These are phyloP conservation scores for Allacma fusca DNA, from an alignment of 2,888 invertebrate species.

Conservation along the genomic window DNA sequence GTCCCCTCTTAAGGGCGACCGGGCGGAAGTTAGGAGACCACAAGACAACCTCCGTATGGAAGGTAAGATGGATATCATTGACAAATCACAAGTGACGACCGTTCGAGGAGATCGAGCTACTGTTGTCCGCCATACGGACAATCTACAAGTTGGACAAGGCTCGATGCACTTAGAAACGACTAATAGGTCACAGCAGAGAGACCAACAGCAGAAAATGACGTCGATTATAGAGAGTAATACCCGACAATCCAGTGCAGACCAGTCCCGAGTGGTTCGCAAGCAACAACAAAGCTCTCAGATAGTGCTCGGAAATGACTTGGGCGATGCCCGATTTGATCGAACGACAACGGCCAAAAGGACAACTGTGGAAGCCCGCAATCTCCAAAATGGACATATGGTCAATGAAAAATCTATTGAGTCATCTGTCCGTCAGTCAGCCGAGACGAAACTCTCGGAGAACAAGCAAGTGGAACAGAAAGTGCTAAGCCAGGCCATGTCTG, in stretches of 20 bases:
- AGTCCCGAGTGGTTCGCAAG: conserved; percentile 34
- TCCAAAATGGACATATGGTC: conserved; percentile 59
- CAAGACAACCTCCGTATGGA: conserved; percentile 73
- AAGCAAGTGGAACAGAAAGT: conserved; percentile 58
- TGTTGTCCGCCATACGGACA: conserved; percentile 57
- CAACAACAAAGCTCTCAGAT: conserved; percentile 50
- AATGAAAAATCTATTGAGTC: conserved; percentile 58
- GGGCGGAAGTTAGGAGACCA: conserved; percentile 64
- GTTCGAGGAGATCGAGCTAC: conserved; percentile 58
- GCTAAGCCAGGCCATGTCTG: conserved; percentile 59
- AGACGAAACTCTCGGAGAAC: conserved; percentile 54
- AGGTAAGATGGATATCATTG: conserved; percentile 65
- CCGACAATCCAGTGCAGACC: conserved; percentile 37
- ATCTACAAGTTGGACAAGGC: conserved; percentile 58
- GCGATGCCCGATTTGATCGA: conserved; percentile 58
- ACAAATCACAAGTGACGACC: conserved; percentile 24
- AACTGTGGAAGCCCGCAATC: conserved; percentile 53
- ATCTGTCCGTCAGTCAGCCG: conserved; percentile 53
- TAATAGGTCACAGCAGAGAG: neutral
- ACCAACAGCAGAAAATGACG: conserved; percentile 16
- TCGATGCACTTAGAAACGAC: conserved; percentile 57
- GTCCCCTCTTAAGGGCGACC: conserved; percentile 63
- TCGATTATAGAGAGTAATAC: neutral
- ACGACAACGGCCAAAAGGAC: conserved; percentile 53
- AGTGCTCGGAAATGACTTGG: conserved; percentile 56